Base-by-base conservation (phyloP, 2,888 invertebrate genomes). In the Parnassius glacialis region DNA sequence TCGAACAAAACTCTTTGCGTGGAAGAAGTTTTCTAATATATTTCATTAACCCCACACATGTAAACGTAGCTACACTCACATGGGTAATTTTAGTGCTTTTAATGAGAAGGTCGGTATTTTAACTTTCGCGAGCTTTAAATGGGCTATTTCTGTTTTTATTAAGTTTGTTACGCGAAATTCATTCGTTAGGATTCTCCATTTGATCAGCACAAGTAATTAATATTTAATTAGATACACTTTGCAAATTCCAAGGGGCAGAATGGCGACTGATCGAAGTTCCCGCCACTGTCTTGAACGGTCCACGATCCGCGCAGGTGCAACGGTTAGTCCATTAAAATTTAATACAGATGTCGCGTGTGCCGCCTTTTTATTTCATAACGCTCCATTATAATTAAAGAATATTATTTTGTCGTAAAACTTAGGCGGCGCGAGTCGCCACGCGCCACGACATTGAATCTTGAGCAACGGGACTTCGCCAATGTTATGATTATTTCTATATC, bases 281-380 rank as follows among this genome's bases (percentile, higher is more conserved):
- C 11, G 61, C 80, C 79, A 80, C 79, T 78, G 75, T 68, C 70
- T 72, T 66, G 72, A 70, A 73, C 76, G 81, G 75, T 75, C 75
- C 72, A 69, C 72, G 74, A 72, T 72, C 70, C 63, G 71, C 68
- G 90, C 90, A 90, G 90, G 88, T 90, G 90, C 90, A 84, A 76
- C 74, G 68, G 74, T 79, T 83, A 78, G 84, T 85, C 83, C 86
- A 90, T 90, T 90, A 86, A 89, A 87, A 81, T 87, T 90, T 88
- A 87, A 90, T 88, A 88, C 88, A 90, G 87, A 85, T 87, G 88
- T 90, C 90, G 88, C 85, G 87, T 88, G 88, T 82, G 82, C 79
- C 79, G 84, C 80, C 81, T 88, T 87, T 86, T 88, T 87, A 83
- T 83, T 78, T 77, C 74, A 75, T 80, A 78, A 84, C 82, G 83